Base-by-base conservation (phyloP, 2,797 vertebrate species). In the Poecilia picta region DNA sequence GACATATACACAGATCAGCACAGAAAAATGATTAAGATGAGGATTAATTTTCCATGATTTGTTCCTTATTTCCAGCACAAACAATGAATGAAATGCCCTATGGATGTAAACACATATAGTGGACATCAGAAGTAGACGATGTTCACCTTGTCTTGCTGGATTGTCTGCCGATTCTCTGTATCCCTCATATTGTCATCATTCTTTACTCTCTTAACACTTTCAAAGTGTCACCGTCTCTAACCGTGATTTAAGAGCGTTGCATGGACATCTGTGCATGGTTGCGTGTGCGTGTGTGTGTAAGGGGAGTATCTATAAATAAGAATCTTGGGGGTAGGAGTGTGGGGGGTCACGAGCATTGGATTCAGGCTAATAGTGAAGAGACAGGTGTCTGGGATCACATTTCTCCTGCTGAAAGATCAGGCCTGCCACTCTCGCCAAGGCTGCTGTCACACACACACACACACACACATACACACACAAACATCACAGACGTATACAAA, bases 331-430 rank as follows among this genome's bases (percentile, higher is more conserved):
- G 89, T 53, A 18, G 39, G 20, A 28, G 28, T 36, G 33, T 36
- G 59, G 64, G 83, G 70, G 77, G 85, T 89, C 77, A 39, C 89
- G 89, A 45, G 93, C 92, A 93, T 89, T 93, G 93, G 95, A 94
- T 91, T 94, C 93, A 83, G 47, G 66, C 90, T 93, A 94, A 93
- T 91, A 94, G 96, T 89, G 81, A 86, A 87, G 88, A 89, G 95
- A 97, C 97, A 98, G 97, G 97, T 98, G 97, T 87, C 84, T 89
- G 83, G 91, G 95, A 95, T 98, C 96, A 91, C 83, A 93, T 98
- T 97, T 95, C 97, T 94, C 75, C 91, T 71, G 93, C 93, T 95
- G 94, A 97, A 97, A 97, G 96, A 97, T 96, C 90, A 92, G 92
- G 87, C 92, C 96, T 96, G 94, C 95, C 93, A 95, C 90, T 95